Conservation (phyloP, 2,888 invertebrate species). For the Eupithecia pulchellata region DNA sequence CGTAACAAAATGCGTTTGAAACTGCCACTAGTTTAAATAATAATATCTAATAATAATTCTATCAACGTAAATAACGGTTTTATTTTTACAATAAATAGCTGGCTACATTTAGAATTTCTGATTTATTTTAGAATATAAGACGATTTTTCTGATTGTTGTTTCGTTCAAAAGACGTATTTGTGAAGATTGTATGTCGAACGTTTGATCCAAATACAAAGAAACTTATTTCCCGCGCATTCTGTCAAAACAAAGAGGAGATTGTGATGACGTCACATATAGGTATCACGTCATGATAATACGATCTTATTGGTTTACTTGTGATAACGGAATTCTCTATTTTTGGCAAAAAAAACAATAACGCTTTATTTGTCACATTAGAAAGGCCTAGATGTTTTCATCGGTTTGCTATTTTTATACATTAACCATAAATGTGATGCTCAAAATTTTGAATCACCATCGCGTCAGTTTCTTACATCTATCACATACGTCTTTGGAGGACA, state of each 20-base stretch:
- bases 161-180: slow-evolving; percentile 59
- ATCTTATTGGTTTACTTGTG: slow-evolving; percentile 10
- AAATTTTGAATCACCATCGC: slow-evolving; percentile 30
- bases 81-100: slow-evolving; percentile 69
- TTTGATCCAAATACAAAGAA: slow-evolving; percentile 18
- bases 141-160: slow-evolving; percentile 57
- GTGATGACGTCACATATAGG: neutral
- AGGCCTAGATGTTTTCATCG: slow-evolving; percentile 35
- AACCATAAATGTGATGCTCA: slow-evolving; percentile 37
- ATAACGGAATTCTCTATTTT: neutral
- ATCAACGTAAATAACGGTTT: slow-evolving; percentile 69
- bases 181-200: slow-evolving; percentile 40
- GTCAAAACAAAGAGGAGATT: neutral
- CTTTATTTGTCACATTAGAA: slow-evolving; percentile 13
- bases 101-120: slow-evolving; percentile 61
- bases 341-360: neutral
- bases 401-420: slow-evolving; percentile 24
- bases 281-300: neutral
- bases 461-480: slow-evolving; percentile 39
- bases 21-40: slow-evolving; percentile 82
- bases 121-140: slow-evolving; percentile 50
- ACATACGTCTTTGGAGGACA: slow-evolving; percentile 64
- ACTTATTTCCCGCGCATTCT: neutral
- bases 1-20: slow-evolving; percentile 65
- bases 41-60: slow-evolving; percentile 72